These are phyloP conservation scores for Australoheros facetus DNA, from an alignment of 2,797 vertebrate genomes.

Conservation along the genomic window DNA sequence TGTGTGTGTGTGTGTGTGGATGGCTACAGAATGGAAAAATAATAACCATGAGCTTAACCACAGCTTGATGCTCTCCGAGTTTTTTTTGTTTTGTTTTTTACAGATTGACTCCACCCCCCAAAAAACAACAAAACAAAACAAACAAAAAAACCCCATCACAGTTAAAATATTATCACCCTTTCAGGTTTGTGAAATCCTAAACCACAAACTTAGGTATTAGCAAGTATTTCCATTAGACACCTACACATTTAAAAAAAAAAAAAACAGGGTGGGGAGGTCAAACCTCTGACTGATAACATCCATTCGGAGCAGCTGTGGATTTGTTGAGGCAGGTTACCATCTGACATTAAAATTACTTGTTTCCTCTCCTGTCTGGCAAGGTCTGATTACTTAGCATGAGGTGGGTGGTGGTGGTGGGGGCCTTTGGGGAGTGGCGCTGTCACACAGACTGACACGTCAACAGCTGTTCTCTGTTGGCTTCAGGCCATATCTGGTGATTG, in stretches of 20 bases:
- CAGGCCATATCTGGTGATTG: slow-evolving; percentile 39
- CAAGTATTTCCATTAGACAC: slow-evolving; percentile 16
- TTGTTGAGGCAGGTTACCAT: slow-evolving; percentile 41
- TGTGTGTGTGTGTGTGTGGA: neutral
- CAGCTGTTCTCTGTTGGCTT: slow-evolving; percentile 50
- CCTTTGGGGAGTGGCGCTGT: slow-evolving; percentile 1
- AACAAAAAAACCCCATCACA: neutral
- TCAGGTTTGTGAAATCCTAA: neutral
- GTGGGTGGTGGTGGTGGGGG: neutral
- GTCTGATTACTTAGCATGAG: slow-evolving; percentile 29
- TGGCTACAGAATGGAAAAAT: slow-evolving; percentile 28
- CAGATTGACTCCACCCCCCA: neutral
- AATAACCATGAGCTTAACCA: slow-evolving; percentile 9
- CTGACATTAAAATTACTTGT: slow-evolving; percentile 47
- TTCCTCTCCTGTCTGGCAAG: slow-evolving; percentile 15
- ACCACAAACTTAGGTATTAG: neutral
- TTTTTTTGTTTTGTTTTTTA: neutral
- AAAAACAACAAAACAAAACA: no score
- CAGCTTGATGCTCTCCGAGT: neutral
- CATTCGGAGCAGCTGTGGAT: slow-evolving; percentile 6
- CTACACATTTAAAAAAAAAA: neutral
- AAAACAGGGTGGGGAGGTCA: neutral
- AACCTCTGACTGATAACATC: slow-evolving; percentile 2
- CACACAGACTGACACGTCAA: slow-evolving; percentile 32
- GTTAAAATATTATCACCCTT: neutral